These are phyloP conservation scores for Knipowitschia caucasica DNA, from an alignment of 2,797 vertebrate genomes.

Conservation along the genomic window DNA sequence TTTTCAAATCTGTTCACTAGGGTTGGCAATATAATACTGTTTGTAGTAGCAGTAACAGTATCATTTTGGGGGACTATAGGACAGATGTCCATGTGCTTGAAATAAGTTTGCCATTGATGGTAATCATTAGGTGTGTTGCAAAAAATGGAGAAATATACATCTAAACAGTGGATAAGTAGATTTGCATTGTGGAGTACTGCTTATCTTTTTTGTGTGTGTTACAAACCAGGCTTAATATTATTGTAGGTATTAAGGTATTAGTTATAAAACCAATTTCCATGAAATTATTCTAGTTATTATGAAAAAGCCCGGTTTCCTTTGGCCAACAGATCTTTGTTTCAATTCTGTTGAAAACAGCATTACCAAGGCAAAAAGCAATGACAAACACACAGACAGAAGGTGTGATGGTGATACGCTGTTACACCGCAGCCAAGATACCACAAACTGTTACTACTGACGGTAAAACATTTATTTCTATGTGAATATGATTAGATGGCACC, in stretches of 20 bases:
- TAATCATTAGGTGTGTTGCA: no score
- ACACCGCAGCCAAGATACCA: slow-evolving; percentile 25
- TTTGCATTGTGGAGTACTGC: slow-evolving; percentile 15
- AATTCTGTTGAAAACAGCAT: no score
- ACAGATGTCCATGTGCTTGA: slow-evolving; percentile 32
- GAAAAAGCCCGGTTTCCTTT: slow-evolving; percentile 7
- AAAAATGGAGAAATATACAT: no score
- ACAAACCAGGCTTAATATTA: no score
- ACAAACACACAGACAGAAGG: slow-evolving; percentile 43
- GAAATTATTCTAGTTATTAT: no score
- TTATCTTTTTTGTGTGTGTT: no score
- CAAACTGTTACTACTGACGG: slow-evolving; percentile 25
- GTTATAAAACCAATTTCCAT: slow-evolving; percentile 11
- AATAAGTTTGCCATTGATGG: slow-evolving; percentile 42
- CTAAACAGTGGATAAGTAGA: no score
- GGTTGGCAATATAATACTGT: no score
- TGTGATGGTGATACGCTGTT: slow-evolving; percentile 22
- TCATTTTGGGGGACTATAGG: no score
- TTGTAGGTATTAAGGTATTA: no score
- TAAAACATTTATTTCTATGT: slow-evolving; percentile 11
- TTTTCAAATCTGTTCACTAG: no score
- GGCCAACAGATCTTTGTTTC: slow-evolving; percentile 21
- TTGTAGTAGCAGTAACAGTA: no score
- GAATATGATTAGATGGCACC: slow-evolving; percentile 11
- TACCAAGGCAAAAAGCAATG: slow-evolving; percentile 7